Base-by-base conservation (phyloP, 1,140 invertebrate genomes). In the Agrypnia vestita region DNA sequence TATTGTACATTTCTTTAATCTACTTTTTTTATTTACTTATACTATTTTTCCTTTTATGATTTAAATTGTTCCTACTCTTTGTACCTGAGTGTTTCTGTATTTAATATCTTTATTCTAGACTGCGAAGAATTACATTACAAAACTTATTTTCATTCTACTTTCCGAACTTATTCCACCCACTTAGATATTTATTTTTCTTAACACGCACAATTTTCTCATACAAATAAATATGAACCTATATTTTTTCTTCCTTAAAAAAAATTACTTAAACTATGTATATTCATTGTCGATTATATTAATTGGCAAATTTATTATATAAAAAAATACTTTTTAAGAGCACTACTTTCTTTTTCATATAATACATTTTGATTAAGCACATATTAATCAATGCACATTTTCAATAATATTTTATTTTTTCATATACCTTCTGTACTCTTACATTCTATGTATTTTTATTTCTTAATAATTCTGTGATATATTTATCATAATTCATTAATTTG, bases 281-380 rank as follows among this genome's bases (percentile, higher is more conserved):
- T 35, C 6, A 35, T 9, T 64, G 46, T 71, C 67, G 21, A 71
- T 71, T 71, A 71, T 71, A 71, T 71, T 71, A 71, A 71, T 71
- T 71, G 67, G 47, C 46, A n/a, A 35, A 35, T 35, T 19, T 13
- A 49, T 71, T 47, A 71, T 49, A 21, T 46, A 47, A 49, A 47
- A 46, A 49, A 47, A 47, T 49, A 15, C 11, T 43, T 69, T 49
- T n/a, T 21, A 17, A 64, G 17, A n/a, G 12, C 35, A 35, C 13
- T 64, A 12, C 7, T 0, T 25, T 64, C 25, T 35, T 35, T 35
- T 35, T 6, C 25, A 35, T 35, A 35, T 35, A 35, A 3, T 35
- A 35, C 6, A 35, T 35, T 35, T 35, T 1, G 25, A 35, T 35
- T 1, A 35, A 25, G 61, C 61, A 64, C 61, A 13, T 64, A 64